Conservation (phyloP, 2,113 vertebrate species). For the Nothocercus nigrocapillus region DNA sequence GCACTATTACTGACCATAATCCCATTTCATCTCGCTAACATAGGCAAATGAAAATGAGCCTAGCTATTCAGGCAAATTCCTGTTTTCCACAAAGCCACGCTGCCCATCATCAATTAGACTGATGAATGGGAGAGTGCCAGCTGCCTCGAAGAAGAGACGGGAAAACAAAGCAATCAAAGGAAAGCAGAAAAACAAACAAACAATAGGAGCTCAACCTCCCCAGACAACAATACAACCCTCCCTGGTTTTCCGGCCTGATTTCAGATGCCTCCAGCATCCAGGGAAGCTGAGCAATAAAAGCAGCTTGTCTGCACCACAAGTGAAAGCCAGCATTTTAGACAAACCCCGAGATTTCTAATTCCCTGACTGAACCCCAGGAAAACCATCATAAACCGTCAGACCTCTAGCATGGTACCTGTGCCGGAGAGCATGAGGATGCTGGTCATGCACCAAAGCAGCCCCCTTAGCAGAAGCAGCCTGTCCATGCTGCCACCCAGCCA, state of each 20-base stretch:
- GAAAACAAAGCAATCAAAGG: conserved; percentile 36
- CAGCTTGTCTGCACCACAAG: neutral
- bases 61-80: conserved; percentile 23
- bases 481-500: neutral
- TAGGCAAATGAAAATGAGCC: neutral
- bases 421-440: neutral
- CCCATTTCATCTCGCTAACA: neutral
- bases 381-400: neutral
- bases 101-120: conserved; percentile 31
- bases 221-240: neutral
- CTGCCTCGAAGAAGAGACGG: conserved; percentile 18
- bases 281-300: neutral
- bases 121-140: conserved; percentile 42
- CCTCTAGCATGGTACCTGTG: rapidly evolving
- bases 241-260: neutral
- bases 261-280: neutral
- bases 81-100: neutral
- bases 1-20: neutral
- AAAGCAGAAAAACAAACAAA: neutral
- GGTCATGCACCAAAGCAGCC: neutral
- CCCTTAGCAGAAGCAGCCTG: neutral
- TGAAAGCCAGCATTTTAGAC: neutral
- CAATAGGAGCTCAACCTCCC: neutral
- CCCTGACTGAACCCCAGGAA: neutral
- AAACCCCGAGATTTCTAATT: neutral